These are phyloP conservation scores for Rhagonycha lutea DNA, from an alignment of 2,888 invertebrate species.

Conservation along the genomic window DNA sequence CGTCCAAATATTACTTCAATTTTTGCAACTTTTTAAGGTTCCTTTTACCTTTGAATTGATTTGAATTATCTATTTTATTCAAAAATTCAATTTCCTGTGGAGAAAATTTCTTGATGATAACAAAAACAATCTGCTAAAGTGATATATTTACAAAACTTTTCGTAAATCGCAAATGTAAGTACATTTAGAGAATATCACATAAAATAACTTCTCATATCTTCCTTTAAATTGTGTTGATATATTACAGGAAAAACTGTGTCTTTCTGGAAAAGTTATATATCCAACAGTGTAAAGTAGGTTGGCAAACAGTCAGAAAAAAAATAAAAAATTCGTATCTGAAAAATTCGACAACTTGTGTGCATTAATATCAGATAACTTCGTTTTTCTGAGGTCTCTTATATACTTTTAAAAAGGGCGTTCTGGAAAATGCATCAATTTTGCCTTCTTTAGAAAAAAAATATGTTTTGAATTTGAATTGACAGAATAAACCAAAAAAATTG, in stretches of 20 bases:
- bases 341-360: neutral
- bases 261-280: neutral
- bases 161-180: neutral
- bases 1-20: too few species aligned
- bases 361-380: neutral
- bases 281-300: neutral
- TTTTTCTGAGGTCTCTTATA: neutral
- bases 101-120: neutral
- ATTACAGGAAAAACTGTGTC: neutral
- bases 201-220: neutral
- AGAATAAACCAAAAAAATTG: neutral
- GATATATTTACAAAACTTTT: neutral
- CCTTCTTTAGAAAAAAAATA: neutral
- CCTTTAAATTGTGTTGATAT: neutral
- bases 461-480: neutral
- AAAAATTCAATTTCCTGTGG: neutral
- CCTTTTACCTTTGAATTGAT: neutral
- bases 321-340: neutral
- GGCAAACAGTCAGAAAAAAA: neutral
- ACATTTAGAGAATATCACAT: neutral
- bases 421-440: neutral
- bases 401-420: neutral
- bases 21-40: neutral
- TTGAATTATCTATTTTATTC: neutral
- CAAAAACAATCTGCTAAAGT: neutral